Evolutionary conservation across 2,797 vertebrate species (phyloP).

Genomic region (Nannoperca obscura): DNA sequence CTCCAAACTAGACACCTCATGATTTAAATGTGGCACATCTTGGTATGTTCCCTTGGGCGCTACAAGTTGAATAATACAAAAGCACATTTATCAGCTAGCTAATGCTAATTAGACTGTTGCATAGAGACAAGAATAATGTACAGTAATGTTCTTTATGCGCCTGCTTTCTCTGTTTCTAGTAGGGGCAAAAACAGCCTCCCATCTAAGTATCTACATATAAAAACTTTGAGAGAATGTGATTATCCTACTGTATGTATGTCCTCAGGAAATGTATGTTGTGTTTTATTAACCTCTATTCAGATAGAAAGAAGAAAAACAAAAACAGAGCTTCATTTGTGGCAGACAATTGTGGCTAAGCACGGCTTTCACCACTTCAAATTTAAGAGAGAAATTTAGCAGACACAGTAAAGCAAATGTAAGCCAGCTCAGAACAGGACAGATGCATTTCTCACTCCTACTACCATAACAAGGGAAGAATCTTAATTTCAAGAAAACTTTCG

Average conservation of each 20-base stretch:
- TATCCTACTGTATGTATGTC: slow-evolving; percentile 15
- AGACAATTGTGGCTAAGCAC: neutral
- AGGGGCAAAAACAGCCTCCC: slow-evolving; percentile 26
- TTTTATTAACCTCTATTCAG: slow-evolving; percentile 31
- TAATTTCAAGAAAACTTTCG: slow-evolving; percentile 40
- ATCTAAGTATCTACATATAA: slow-evolving; percentile 8
- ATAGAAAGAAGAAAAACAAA: neutral
- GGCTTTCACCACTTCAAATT: neutral
- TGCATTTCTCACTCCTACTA: neutral
- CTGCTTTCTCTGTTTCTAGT: slow-evolving; percentile 43
- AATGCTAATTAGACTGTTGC: slow-evolving; percentile 78
- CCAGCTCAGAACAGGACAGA: slow-evolving; percentile 12
- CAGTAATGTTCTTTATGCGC: slow-evolving; percentile 63
- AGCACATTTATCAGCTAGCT: slow-evolving; percentile 71
- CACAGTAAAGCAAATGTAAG: slow-evolving; percentile 9
- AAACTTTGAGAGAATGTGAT: slow-evolving; percentile 13
- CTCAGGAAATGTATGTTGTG: slow-evolving; percentile 26
- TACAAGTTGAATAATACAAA: slow-evolving; percentile 75
- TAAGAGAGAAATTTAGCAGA: neutral
- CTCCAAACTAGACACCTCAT: slow-evolving; percentile 61
- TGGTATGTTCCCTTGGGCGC: slow-evolving; percentile 54
- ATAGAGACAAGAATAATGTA: slow-evolving; percentile 72
- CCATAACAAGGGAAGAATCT: slow-evolving; percentile 32
- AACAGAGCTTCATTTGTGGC: neutral
- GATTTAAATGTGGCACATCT: slow-evolving; percentile 68